phyloP scores from a whole-genome alignment of 1,140 invertebrate species.

The Rhizoglyphus robini region DNA sequence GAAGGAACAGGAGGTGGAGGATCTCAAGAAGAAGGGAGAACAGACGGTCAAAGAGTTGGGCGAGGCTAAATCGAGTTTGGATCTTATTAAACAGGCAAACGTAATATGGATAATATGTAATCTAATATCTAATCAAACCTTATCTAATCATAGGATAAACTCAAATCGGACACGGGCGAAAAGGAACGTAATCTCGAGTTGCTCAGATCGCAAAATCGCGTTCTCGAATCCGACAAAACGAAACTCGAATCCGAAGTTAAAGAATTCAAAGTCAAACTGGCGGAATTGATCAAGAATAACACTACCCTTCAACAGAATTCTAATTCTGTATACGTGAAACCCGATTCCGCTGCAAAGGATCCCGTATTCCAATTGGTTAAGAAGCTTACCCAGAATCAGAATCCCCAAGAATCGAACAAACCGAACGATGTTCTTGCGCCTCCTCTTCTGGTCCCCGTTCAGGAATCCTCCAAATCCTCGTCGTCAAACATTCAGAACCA shows the following conservation, averaged over 20 bases:
- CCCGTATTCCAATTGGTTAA: no score
- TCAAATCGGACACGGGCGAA: conserved; percentile 1
- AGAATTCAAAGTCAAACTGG: conserved; percentile 3
- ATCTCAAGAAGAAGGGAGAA: neutral
- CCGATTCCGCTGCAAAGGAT: no score
- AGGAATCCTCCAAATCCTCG: no score
- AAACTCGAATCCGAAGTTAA: conserved; percentile 1
- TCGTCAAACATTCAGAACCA: neutral
- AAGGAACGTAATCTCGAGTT: neutral
- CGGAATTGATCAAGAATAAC: no score
- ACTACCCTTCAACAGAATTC: no score
- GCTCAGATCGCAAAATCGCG: neutral
- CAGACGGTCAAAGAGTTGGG: neutral
- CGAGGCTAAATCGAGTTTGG: neutral
- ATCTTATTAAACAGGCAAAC: conserved; percentile 4
- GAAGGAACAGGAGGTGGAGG: neutral
- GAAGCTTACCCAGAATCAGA: no score
- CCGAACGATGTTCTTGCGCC: no score
- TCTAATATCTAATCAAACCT: neutral
- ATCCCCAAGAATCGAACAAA: no score
- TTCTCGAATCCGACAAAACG: neutral
- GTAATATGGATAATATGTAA: conserved; percentile 2
- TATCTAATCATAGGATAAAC: conserved; percentile 6
- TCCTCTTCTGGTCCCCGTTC: no score
- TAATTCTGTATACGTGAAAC: no score